phyloP scores from a whole-genome alignment of 2,113 vertebrate species.

The Hucho hucho region DNA sequence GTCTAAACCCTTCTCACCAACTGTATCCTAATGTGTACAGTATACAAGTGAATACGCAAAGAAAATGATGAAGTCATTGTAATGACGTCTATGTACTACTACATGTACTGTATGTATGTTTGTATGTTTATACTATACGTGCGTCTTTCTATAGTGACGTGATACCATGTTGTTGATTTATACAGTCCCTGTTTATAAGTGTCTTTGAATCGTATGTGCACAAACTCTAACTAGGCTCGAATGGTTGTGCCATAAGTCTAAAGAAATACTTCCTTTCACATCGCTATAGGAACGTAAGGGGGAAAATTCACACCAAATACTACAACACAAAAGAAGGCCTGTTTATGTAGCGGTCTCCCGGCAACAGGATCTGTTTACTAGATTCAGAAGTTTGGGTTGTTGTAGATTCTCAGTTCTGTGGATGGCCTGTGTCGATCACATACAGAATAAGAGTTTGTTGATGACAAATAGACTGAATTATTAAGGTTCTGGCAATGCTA shows the following conservation, averaged over 20 bases:
- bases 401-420: background rate
- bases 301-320: conserved; percentile 4
- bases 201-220: conserved; percentile 60
- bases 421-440: background rate
- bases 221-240: conserved; percentile 30
- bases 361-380: conserved; percentile 62
- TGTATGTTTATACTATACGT: conserved; percentile 48
- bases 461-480: background rate
- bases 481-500: background rate
- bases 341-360: conserved; percentile 58
- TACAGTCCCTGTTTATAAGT: conserved; percentile 61
- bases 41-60: conserved; percentile 46
- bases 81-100: conserved; percentile 52
- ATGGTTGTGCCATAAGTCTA: conserved; percentile 33
- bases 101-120: conserved; percentile 34
- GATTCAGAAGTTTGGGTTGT: conserved; percentile 19
- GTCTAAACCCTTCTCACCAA: conserved; percentile 46
- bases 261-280: conserved; percentile 49
- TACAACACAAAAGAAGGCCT: conserved; percentile 24
- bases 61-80: conserved; percentile 54
- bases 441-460: background rate
- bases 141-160: conserved; percentile 57
- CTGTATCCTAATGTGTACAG: conserved; percentile 25
- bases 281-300: conserved; percentile 41
- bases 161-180: conserved; percentile 49